Base-by-base conservation (phyloP, 2,113 vertebrate species). In the Leptobrachium leishanense region DNA sequence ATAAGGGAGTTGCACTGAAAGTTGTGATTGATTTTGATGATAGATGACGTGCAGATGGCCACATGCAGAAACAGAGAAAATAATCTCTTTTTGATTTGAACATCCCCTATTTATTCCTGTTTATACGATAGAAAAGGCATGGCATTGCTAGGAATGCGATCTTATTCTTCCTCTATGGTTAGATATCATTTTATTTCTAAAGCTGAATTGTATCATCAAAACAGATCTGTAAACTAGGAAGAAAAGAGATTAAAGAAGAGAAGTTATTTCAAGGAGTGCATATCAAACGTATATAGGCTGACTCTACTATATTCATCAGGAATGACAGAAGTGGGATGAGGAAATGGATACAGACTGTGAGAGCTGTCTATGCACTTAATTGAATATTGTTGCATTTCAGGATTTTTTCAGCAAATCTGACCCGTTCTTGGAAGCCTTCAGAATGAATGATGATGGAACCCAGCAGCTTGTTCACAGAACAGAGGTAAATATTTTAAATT, bases 341-440 rank as follows among this genome's bases (percentile, higher is more conserved):
- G 73, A 65, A 8, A 10, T 50, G 3, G 39, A 9, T 72, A 31
- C 6, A 65, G 54, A 66, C 83, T 74, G 77, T 55, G 46, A 57
- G 67, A 68, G 8, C 68, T 62, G 0, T 62, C 74, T 67, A 11
- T 10, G 31, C 40, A 81, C 54, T 81, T 85, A 83, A 79, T 44
- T 85, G 76, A 67, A 75, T 44, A 82, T 1, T 76, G 13, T 86
- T 82, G 82, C 85, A 73, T 86, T 91, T 83, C 82, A 99, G 98
- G 98, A 99, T 89, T 99, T 99, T 89, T 99, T 99, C 93, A 99
- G 93, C 88, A 99, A 99, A 87, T 99, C 98, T 0, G 97, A 99
- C 85, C 97, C 98, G 1, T 99, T 99, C 82, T 91, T 99, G 88
- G 97, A 99, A 91, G 97, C 98, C 82, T 97, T 97, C 88, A 90